These are phyloP conservation scores for Ceyx melanurus DNA, from an alignment of 2,113 vertebrate species.

Conservation along the genomic window DNA sequence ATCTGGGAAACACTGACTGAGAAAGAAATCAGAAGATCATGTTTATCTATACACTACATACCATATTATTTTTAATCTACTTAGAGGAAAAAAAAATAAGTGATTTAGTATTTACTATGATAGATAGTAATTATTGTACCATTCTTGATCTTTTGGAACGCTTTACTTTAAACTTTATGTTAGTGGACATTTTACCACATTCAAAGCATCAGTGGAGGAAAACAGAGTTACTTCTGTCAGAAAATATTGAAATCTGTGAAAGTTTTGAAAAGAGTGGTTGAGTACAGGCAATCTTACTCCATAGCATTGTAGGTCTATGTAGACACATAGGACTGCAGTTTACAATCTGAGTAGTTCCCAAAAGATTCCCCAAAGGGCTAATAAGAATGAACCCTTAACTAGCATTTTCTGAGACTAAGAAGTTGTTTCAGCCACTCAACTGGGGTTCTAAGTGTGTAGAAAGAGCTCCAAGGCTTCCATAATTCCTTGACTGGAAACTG, in stretches of 20 bases:
- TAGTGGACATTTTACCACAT: neutral
- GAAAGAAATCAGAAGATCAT: neutral
- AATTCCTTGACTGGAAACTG: neutral
- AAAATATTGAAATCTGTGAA: neutral
- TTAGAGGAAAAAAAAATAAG: neutral
- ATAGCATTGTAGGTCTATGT: neutral
- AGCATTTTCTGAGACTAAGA: neutral
- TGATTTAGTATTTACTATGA: neutral
- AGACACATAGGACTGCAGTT: accelerated
- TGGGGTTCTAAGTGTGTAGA: neutral
- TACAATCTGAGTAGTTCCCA: neutral
- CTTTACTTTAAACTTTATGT: neutral
- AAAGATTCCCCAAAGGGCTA: neutral
- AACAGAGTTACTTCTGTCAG: neutral
- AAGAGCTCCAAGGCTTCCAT: neutral
- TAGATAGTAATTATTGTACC: neutral
- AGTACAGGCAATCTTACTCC: neutral
- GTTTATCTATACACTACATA: neutral
- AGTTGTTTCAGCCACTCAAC: neutral
- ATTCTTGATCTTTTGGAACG: neutral
- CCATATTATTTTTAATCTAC: neutral
- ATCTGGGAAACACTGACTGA: neutral
- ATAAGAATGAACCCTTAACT: neutral
- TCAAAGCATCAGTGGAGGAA: neutral
- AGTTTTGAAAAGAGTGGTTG: neutral